A percentile compares a stretch with the other conserved stretches of the same genome.
Conservation (phyloP, 2,797 vertebrate species). For the Onychomys leucogaster region DNA sequence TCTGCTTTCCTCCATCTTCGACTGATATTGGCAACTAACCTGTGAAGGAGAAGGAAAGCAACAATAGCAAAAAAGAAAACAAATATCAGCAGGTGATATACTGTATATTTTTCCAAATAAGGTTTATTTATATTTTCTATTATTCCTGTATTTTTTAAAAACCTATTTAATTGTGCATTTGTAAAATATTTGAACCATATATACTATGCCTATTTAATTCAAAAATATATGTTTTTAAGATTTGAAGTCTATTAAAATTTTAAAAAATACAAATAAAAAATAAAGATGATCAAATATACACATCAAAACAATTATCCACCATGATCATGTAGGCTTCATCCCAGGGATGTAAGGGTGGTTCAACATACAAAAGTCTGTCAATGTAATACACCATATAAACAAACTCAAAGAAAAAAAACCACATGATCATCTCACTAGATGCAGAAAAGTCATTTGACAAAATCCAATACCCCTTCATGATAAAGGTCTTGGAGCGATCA, state of each 20-base stretch:
- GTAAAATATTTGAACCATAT: background rate
- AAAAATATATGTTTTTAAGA: background rate
- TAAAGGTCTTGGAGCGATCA: too few species aligned
- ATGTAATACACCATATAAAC: too few species aligned
- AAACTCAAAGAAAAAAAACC: too few species aligned
- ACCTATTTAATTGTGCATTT: background rate
- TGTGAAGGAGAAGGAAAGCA: background rate
- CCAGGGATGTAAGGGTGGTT: too few species aligned
- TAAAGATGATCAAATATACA: too few species aligned
- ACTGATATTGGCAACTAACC: background rate
- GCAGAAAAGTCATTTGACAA: too few species aligned
- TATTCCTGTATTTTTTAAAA: background rate
- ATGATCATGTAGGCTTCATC: too few species aligned
- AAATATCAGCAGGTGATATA: background rate
- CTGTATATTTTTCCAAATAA: background rate
- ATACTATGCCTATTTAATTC: background rate
- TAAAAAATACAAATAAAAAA: too few species aligned
- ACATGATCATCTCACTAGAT: too few species aligned
- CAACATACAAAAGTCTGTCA: too few species aligned
- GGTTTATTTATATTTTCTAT: background rate
- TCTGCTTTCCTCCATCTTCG: background rate
- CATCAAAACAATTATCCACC: too few species aligned
- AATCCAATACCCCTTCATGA: too few species aligned
- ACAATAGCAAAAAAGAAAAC: background rate
- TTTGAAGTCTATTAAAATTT: background rate